Conservation (phyloP, 2,888 invertebrate species). For the Scaptomyza caliginosa region DNA sequence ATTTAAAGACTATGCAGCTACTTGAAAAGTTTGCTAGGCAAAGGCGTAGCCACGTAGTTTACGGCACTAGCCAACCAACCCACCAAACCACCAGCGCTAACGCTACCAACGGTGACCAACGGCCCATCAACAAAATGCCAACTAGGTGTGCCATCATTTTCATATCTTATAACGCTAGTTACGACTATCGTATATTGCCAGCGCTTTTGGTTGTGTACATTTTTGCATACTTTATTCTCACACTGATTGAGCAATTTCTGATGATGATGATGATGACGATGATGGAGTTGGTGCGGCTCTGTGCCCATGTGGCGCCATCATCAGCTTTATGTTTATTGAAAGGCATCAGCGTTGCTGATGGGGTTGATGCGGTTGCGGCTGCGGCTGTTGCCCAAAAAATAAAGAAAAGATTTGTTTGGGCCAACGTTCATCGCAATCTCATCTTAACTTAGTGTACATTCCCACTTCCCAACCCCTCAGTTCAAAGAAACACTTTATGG, state of each 20-base stretch:
- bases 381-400: constrained; percentile 24
- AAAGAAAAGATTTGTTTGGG: constrained; percentile 30
- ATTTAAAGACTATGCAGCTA: constrained; percentile 72
- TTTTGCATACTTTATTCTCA: constrained; percentile 51
- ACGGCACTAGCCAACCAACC: constrained; percentile 33
- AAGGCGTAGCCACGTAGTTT: constrained; percentile 68
- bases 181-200: constrained; percentile 22
- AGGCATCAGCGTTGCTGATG: constrained; percentile 44
- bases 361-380: constrained; percentile 37
- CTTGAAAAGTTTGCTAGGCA: constrained; percentile 64
- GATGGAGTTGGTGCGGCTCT: not conserved
- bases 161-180: constrained; percentile 63
- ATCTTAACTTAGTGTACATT: constrained; percentile 20
- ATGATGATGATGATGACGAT: constrained; percentile 37
- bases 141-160: constrained; percentile 64
- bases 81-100: not conserved
- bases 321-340: constrained; percentile 62
- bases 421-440: constrained; percentile 39
- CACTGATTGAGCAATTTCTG: constrained; percentile 67
- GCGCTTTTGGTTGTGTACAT: constrained; percentile 17
- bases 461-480: not conserved
- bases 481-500: constrained; percentile 44
- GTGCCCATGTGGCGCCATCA: constrained; percentile 52
- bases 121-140: constrained; percentile 9
- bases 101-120: constrained; percentile 6